These are phyloP conservation scores for Euglossa dilemma DNA, from an alignment of 1,140 invertebrate species.

Conservation along the genomic window DNA sequence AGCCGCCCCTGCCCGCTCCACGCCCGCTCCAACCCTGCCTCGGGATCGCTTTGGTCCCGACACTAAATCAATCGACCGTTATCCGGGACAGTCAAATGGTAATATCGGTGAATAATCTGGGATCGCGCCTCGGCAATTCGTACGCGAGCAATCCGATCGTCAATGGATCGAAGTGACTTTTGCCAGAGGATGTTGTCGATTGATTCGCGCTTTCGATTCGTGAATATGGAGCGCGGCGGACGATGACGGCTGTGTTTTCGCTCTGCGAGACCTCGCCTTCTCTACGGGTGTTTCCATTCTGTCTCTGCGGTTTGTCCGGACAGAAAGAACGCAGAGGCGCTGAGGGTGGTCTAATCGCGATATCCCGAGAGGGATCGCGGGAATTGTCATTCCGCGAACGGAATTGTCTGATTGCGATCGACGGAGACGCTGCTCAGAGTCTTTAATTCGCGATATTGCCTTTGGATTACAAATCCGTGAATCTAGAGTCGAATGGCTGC, in stretches of 20 bases:
- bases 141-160: neutral
- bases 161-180: slow-evolving; percentile 20
- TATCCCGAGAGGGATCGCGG: neutral
- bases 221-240: neutral
- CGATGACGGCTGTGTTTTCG: neutral
- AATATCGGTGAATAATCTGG: slow-evolving; percentile 51
- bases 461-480: too few species aligned
- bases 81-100: slow-evolving; percentile 57
- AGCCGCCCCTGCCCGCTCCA: neutral
- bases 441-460: too few species aligned
- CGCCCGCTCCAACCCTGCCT: slow-evolving; percentile 31
- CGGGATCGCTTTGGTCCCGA: slow-evolving; percentile 30
- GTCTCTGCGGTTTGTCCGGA: neutral
- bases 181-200: slow-evolving; percentile 3
- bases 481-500: too few species aligned
- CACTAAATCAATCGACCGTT: slow-evolving; percentile 67
- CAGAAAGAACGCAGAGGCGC: neutral
- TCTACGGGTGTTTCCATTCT: neutral
- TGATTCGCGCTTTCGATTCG: slow-evolving; percentile 3
- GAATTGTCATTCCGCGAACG: neutral
- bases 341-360: neutral
- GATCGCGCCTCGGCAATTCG: slow-evolving; percentile 11
- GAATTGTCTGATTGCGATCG: neutral
- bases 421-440: too few species aligned
- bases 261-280: neutral